A percentile compares a stretch with the other conserved stretches of the same genome.
Evolutionary conservation across 2,113 vertebrate genomes (phyloP).

Genomic region (Anarrhichthys ocellatus): DNA sequence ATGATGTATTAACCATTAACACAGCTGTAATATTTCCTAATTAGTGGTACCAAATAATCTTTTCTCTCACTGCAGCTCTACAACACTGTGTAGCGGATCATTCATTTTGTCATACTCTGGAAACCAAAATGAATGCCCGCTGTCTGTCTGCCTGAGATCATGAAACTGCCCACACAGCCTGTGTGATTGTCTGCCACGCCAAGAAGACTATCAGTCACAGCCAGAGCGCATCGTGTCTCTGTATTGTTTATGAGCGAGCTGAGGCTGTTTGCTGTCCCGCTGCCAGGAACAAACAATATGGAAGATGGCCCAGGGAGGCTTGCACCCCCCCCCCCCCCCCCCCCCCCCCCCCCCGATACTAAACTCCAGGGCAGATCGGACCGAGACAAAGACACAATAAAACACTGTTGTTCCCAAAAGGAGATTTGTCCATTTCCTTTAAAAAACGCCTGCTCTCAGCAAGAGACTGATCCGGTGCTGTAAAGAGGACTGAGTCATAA

Average conservation of each 20-base stretch:
- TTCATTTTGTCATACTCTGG: not conserved
- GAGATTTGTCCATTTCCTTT: not conserved
- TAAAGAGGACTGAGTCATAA: constrained; percentile 5
- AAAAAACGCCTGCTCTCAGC: constrained; percentile 1
- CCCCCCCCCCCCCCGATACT: not conserved
- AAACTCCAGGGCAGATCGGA: constrained; percentile 23
- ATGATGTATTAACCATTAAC: constrained; percentile 7
- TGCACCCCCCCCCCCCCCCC: not conserved
- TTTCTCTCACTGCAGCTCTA: not conserved
- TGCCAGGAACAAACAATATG: constrained; percentile 54
- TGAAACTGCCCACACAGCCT: constrained; percentile 8
- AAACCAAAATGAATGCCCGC: not conserved
- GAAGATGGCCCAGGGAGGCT: constrained; percentile 12
- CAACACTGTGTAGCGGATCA: not conserved
- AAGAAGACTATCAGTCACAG: constrained; percentile 32
- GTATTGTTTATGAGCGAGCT: constrained; percentile 36
- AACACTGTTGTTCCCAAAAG: constrained; percentile 12
- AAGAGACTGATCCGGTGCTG: not conserved
- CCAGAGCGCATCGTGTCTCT: constrained; percentile 17
- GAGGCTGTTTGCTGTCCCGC: constrained; percentile 27
- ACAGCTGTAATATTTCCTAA: not conserved
- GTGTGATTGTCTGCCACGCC: constrained; percentile 1
- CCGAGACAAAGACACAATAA: constrained; percentile 22
- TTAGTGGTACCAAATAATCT: not conserved
- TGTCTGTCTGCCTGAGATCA: not conserved